Evolutionary conservation across 2,113 vertebrate genomes (phyloP).

Genomic region (Megaptera novaeangliae): DNA sequence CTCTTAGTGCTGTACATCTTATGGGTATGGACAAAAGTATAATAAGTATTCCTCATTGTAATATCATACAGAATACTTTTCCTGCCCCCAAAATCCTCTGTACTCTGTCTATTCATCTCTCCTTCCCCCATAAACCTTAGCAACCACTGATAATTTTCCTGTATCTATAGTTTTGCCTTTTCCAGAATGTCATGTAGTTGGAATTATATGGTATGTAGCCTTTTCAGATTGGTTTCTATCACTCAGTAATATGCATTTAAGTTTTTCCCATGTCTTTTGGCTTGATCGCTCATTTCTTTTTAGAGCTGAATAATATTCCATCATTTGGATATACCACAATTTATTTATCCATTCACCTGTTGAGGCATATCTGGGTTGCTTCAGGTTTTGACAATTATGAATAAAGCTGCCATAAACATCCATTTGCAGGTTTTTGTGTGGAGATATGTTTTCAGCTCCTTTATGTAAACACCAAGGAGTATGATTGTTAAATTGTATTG

Average conservation of each 20-base stretch:
- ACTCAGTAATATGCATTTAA: background rate
- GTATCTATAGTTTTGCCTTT: background rate
- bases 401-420: background rate
- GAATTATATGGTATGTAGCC: background rate
- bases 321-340: background rate
- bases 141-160: background rate
- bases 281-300: background rate
- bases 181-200: background rate
- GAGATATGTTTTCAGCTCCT: background rate
- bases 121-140: background rate
- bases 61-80: background rate
- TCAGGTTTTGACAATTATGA: background rate
- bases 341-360: background rate
- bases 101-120: background rate
- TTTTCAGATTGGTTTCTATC: background rate
- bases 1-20: background rate
- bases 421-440: background rate
- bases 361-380: background rate
- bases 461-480: background rate
- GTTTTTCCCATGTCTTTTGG: background rate
- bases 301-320: background rate
- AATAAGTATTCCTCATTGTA: background rate
- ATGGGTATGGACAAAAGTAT: background rate
- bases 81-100: background rate
- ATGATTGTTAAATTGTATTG: background rate